Percentiles rank a stretch among this genome's conserved stretches.
phyloP scores from a whole-genome alignment of 2,113 vertebrate genomes.

The Microcebus lehilahytsara region DNA sequence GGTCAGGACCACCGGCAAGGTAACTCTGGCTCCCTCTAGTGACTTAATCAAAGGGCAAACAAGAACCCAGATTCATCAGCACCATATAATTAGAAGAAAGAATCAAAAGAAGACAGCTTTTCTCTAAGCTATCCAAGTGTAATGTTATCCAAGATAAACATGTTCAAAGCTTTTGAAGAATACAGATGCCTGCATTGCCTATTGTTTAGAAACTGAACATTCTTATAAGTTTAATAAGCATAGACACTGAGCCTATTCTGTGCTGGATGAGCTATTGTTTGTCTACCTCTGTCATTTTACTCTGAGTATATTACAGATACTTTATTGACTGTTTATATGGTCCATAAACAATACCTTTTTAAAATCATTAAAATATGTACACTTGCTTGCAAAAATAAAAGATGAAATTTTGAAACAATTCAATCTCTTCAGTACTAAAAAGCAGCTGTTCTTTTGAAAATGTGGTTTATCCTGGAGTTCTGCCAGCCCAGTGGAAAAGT shows the following conservation, averaged over 20 bases:
- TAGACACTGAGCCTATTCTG: neutral
- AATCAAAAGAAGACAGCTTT: neutral
- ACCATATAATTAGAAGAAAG: neutral
- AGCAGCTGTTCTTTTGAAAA: conserved; percentile 40
- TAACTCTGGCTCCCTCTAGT: conserved; percentile 69
- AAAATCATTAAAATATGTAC: neutral
- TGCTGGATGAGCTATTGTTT: neutral
- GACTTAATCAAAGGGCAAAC: neutral
- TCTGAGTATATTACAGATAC: neutral
- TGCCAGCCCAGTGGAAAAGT: neutral
- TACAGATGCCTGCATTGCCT: neutral
- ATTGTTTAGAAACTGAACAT: neutral
- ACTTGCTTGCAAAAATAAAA: neutral
- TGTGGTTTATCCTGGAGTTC: neutral
- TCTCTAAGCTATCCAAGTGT: neutral
- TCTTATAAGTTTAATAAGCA: neutral
- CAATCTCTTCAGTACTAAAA: neutral
- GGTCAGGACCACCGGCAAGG: neutral
- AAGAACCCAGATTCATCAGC: neutral
- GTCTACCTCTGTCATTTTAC: neutral
- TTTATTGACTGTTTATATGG: neutral
- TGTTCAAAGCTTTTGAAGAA: neutral
- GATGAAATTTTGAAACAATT: neutral
- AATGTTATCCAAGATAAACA: neutral
- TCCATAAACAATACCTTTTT: neutral